Evolutionary conservation across 1,140 invertebrate species (phyloP), one percentile per base, ranked within the genome.

Genomic region (Thrips palmi): DNA sequence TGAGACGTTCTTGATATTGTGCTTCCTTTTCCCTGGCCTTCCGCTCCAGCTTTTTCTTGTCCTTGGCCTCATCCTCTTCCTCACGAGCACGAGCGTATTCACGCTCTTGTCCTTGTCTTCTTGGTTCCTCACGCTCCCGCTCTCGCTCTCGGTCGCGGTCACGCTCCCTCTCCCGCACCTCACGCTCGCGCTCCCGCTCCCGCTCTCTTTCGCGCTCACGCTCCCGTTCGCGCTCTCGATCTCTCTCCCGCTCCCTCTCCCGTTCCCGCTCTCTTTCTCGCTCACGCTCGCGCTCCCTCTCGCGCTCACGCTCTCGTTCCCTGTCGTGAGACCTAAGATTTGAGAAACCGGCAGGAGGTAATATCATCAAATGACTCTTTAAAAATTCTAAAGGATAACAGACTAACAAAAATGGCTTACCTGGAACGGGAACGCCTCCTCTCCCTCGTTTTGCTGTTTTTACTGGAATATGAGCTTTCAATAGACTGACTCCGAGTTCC

Each of bases 11-110:
- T 59, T 94, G 86, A 62, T 96, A 96, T 11, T 84, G 80, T 10
- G 77, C 76, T 62, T 96, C 89, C 57, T 93, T 93, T 54, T 96
- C 89, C 15, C 87, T 57, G 0, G 88, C 76, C 59, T 85, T 76
- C 55, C 89, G 77, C 51, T 96, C 89, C 14, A 78, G 63, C 50
- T 89, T 80, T 51, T 88, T 85, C 51, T 81, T 74, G 51, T 96
- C 88, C 39, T 86, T 76, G 2, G 72, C 66, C 55, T 97, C 87
- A 55, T 91, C 87, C 55, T 93, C 86, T 46, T 89, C 71, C 56
- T 88, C 44, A 41, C 51, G 42, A 36, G 56, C 54, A n/a, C 65
- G 52, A 30, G 62, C 64, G 38, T 54, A 46, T 10, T 65, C 62
- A 24, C 63, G 61, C 45, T 66, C 59, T 42, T 21, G 54, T 50